Evolutionary conservation across 1,140 invertebrate genomes (phyloP).

Genomic region (Zophobas morio): DNA sequence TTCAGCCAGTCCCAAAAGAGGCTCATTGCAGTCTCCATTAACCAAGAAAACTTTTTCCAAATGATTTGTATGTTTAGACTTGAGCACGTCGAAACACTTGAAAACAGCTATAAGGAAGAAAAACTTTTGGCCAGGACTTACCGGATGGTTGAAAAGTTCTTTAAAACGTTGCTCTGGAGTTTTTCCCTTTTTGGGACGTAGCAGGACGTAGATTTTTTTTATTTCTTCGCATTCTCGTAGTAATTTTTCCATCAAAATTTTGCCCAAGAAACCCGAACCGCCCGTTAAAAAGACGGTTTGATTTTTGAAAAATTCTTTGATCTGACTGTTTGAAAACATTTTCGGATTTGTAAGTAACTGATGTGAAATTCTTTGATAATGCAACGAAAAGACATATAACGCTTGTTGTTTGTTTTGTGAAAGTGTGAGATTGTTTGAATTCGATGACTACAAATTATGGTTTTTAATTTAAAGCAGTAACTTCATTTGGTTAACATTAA

Average conservation of each 20-base stretch:
- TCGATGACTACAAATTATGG: no score
- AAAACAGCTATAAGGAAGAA: not conserved
- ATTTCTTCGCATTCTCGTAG: slow-evolving; percentile 83
- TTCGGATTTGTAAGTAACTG: no score
- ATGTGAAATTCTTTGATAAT: no score
- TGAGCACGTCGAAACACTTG: slow-evolving; percentile 51
- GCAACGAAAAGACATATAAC: no score
- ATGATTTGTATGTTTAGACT: slow-evolving; percentile 71
- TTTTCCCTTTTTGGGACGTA: slow-evolving; percentile 81
- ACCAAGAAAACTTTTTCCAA: slow-evolving; percentile 75
- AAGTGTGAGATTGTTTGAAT: no score
- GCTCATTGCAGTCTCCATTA: slow-evolving; percentile 74
- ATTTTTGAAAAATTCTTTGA: slow-evolving; percentile 6
- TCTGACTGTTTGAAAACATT: not conserved
- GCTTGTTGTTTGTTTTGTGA: no score
- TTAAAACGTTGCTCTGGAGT: slow-evolving; percentile 73
- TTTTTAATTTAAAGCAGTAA: no score
- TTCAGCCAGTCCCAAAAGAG: slow-evolving; percentile 74
- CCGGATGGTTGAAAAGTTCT: slow-evolving; percentile 71
- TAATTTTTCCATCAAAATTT: slow-evolving; percentile 88
- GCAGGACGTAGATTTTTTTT: slow-evolving; percentile 80
- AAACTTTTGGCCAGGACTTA: slow-evolving; percentile 62
- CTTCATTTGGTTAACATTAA: no score
- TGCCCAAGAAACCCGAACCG: slow-evolving; percentile 83
- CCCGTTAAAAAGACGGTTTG: slow-evolving; percentile 10